These are phyloP conservation scores for Spodoptera frugiperda DNA, from an alignment of 1,140 invertebrate species.

Conservation along the genomic window DNA sequence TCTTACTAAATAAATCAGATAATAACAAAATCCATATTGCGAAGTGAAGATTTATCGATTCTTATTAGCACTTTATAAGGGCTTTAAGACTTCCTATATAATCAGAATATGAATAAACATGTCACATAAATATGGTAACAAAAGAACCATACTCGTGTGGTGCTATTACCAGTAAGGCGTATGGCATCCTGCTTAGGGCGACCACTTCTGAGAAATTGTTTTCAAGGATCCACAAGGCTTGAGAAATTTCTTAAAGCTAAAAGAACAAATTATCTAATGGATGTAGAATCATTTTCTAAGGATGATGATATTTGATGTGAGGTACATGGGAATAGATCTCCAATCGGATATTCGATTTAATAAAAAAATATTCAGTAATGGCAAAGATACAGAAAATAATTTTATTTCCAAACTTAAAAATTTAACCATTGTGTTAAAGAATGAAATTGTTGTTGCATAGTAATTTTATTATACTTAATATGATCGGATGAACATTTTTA, in stretches of 20 bases:
- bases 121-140: constrained; percentile 14
- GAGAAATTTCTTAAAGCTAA: not conserved
- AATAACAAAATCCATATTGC: not conserved
- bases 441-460: too few relatives aligned
- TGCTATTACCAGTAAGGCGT: constrained; percentile 5
- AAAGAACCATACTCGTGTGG: constrained; percentile 27
- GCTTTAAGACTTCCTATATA: not conserved
- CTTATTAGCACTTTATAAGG: constrained; percentile 5
- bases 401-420: too few relatives aligned
- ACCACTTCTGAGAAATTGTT: not conserved
- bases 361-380: too few relatives aligned
- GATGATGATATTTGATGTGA: too few relatives aligned
- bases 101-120: constrained; percentile 5
- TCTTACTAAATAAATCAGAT: not conserved
- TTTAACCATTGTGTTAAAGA: too few relatives aligned
- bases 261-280: too few relatives aligned
- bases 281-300: too few relatives aligned
- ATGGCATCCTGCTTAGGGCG: not conserved
- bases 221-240: not conserved
- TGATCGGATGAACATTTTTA: too few relatives aligned
- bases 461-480: too few relatives aligned
- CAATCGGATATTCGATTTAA: not conserved
- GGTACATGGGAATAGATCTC: too few relatives aligned
- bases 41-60: not conserved
- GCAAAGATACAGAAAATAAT: too few relatives aligned